Conservation (phyloP, 2,888 invertebrate species). For the Pseudanteris insignis region DNA sequence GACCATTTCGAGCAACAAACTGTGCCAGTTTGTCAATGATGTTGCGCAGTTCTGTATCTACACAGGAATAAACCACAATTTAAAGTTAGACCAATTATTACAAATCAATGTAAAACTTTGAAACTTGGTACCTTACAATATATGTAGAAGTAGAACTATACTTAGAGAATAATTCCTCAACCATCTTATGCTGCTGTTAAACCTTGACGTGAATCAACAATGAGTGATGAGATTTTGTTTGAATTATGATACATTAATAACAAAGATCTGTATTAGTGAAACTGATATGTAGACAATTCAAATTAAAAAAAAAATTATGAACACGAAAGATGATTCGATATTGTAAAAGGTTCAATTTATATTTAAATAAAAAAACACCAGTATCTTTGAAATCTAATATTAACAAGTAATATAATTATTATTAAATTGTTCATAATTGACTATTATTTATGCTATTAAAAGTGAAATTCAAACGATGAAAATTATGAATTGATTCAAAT, state of each 20-base stretch:
- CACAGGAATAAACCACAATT: conserved; percentile 9
- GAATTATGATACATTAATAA: conserved; percentile 1
- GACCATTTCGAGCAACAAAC: conserved; percentile 98
- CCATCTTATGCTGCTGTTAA: conserved; percentile 15
- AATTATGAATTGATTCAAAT: too few relatives aligned
- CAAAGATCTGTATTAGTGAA: neutral
- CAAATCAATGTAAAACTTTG: neutral
- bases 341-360: too few relatives aligned
- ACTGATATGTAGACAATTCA: too few relatives aligned
- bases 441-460: too few relatives aligned
- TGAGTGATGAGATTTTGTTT: conserved; percentile 8
- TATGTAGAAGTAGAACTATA: conserved; percentile 20
- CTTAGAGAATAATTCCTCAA: conserved; percentile 16
- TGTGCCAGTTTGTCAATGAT: conserved; percentile 99
- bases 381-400: too few relatives aligned
- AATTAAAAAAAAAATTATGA: too few relatives aligned
- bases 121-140: conserved; percentile 9
- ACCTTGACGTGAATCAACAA: conserved; percentile 18
- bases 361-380: too few relatives aligned
- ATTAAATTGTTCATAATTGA: too few relatives aligned
- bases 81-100: conserved; percentile 13
- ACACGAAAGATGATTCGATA: too few relatives aligned
- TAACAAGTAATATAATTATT: too few relatives aligned
- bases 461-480: too few relatives aligned
- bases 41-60: conserved; percentile 93